Evolutionary conservation across 2,888 invertebrate species (phyloP), one percentile per base, ranked within the genome.

Genomic region (Campaea margaritaria): DNA sequence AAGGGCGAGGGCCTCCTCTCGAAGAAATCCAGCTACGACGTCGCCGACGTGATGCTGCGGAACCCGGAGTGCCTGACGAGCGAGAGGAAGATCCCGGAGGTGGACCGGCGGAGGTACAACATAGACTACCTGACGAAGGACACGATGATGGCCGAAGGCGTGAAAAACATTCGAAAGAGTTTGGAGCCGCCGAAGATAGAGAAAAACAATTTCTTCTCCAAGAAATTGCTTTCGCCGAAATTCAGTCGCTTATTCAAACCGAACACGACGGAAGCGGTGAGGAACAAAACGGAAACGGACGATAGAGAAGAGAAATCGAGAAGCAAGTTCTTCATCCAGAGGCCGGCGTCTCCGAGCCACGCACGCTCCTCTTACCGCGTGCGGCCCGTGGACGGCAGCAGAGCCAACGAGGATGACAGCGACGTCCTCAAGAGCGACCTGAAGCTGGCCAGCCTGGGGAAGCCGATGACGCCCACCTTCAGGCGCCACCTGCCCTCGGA

Each of bases 381-480:
- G 0, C 69, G 91, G 0, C 91, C 91, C 0, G 62, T 74, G 67
- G 60, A 51, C 14, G 55, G 51, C 8, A 42, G 7, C 52, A 70
- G 15, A 55, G 3, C 54, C 63, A 75, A 66, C 72, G 55, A 58
- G 14, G 44, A 38, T 64, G 53, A 75, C 13, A 75, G 67, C 3
- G 83, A 85, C 39, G 82, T 91, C 0, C 57, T 91, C 0, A 85
- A 90, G 47, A 87, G 82, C 11, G 91, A 92, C 58, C 50, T 91
- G 0, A 91, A 91, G 47, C 64, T 91, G 3, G 91, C 91, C 0
- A 85, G 82, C 45, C 58, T 89, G 74, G 92, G 92, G 0, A 91
- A 91, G 53, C 93, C 92, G 0, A 89, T 92, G 90, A 93, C 93
- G 7, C 93, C 93, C 0, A 86, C 88, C 63, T 90, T 93, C 70